Conservation (phyloP, 1,140 invertebrate species). For the Zaprionus taronus region DNA sequence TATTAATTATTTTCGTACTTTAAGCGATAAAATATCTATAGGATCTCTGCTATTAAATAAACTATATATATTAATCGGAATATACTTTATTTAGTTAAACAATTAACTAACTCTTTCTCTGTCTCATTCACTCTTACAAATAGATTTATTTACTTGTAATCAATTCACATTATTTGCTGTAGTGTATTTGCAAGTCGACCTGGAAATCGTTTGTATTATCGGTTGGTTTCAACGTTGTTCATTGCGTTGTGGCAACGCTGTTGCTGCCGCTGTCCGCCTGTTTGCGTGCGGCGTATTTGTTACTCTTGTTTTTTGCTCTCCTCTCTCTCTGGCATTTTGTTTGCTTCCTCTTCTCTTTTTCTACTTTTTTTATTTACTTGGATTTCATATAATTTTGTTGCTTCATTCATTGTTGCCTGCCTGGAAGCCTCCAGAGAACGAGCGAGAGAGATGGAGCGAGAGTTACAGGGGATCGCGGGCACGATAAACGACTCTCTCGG, state of each 20-base stretch:
- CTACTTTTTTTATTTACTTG: slow-evolving; percentile 36
- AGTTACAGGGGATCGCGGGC: slow-evolving; percentile 31
- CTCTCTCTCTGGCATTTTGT: slow-evolving; percentile 5
- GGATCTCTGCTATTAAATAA: too few relatives aligned
- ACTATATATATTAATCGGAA: too few relatives aligned
- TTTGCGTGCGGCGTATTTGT: slow-evolving; percentile 61
- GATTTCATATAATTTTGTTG: slow-evolving; percentile 77
- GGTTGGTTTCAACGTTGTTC: background rate
- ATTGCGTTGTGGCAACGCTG: slow-evolving; percentile 22
- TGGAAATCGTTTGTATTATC: background rate
- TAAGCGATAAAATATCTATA: too few relatives aligned
- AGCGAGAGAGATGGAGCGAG: background rate
- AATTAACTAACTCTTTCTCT: too few relatives aligned
- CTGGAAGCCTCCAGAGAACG: slow-evolving; percentile 37
- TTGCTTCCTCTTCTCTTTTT: slow-evolving; percentile 28
- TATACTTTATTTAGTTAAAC: too few relatives aligned
- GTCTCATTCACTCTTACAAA: background rate
- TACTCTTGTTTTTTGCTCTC: slow-evolving; percentile 47
- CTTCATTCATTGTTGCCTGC: slow-evolving; percentile 72
- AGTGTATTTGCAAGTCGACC: slow-evolving; percentile 4
- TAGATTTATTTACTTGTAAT: background rate
- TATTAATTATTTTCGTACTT: too few relatives aligned
- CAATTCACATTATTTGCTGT: too few relatives aligned
- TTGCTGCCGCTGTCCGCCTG: slow-evolving; percentile 64
- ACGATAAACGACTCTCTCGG: slow-evolving; percentile 35